Evolutionary conservation across 1,140 invertebrate species (phyloP).

Genomic region (Sitophilus oryzae): DNA sequence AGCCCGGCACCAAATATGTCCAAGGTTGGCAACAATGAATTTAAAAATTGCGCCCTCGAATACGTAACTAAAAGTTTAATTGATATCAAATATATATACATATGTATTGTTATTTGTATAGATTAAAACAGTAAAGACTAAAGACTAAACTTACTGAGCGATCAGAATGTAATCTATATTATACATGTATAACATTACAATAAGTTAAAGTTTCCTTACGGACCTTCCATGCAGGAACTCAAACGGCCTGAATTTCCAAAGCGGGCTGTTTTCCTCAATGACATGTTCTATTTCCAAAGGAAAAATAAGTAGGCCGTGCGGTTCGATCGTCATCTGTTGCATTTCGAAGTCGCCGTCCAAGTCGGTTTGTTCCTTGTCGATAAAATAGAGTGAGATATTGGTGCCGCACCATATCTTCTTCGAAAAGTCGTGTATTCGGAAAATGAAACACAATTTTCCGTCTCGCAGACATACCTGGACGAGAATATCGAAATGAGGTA

Average conservation of each 20-base stretch:
- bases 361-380: constrained; percentile 28
- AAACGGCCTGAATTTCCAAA: constrained; percentile 48
- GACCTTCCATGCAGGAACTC: constrained; percentile 41
- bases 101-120: too few species aligned
- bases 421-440: constrained; percentile 32
- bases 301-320: constrained; percentile 52
- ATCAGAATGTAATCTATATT: too few species aligned
- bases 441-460: constrained; percentile 34
- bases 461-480: constrained; percentile 31
- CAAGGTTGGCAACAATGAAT: too few species aligned
- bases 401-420: constrained; percentile 34
- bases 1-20: too few species aligned
- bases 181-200: too few species aligned
- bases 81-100: too few species aligned
- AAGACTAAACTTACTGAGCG: too few species aligned
- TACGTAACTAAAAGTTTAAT: too few species aligned
- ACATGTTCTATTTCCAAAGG: constrained; percentile 57
- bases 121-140: too few species aligned
- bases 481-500: neutral
- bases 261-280: constrained; percentile 53
- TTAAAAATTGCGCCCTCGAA: too few species aligned
- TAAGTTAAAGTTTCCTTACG: too few species aligned
- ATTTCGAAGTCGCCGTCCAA: constrained; percentile 26
- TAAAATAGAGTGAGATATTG: constrained; percentile 32
- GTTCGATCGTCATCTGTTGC: constrained; percentile 32